These are phyloP conservation scores for Brenthis daphne DNA, from an alignment of 2,888 invertebrate genomes.

Conservation along the genomic window DNA sequence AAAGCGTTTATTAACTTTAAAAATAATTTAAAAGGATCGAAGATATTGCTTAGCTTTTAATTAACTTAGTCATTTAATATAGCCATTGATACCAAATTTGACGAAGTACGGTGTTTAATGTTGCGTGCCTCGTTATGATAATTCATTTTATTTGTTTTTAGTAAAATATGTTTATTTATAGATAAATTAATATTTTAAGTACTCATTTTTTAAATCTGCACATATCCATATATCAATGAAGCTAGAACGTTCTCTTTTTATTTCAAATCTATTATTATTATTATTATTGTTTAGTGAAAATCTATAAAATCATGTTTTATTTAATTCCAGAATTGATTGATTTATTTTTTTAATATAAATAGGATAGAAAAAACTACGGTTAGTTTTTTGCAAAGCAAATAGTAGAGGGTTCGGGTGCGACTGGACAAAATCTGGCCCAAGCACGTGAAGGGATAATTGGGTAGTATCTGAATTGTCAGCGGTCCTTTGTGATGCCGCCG, in stretches of 20 bases:
- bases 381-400: constrained; percentile 7
- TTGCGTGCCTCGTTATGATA: constrained; percentile 7
- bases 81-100: constrained; percentile 8
- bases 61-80: neutral
- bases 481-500: constrained; percentile 66
- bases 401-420: neutral
- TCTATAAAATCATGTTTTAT: too few relatives aligned
- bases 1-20: constrained; percentile 13
- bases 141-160: neutral
- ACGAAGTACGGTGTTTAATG: neutral
- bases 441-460: constrained; percentile 54
- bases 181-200: too few relatives aligned
- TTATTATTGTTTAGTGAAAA: too few relatives aligned
- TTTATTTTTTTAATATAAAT: neutral
- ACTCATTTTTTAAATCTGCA: too few relatives aligned
- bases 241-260: too few relatives aligned
- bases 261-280: too few relatives aligned
- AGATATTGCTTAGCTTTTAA: neutral
- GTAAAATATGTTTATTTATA: too few relatives aligned
- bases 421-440: constrained; percentile 12
- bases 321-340: too few relatives aligned
- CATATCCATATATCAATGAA: too few relatives aligned
- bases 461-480: constrained; percentile 58
- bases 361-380: neutral
- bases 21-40: constrained; percentile 16